Evolutionary conservation across 2,113 vertebrate species (phyloP), one percentile per base, ranked within the genome.

Genomic region (Raphicerus campestris): DNA sequence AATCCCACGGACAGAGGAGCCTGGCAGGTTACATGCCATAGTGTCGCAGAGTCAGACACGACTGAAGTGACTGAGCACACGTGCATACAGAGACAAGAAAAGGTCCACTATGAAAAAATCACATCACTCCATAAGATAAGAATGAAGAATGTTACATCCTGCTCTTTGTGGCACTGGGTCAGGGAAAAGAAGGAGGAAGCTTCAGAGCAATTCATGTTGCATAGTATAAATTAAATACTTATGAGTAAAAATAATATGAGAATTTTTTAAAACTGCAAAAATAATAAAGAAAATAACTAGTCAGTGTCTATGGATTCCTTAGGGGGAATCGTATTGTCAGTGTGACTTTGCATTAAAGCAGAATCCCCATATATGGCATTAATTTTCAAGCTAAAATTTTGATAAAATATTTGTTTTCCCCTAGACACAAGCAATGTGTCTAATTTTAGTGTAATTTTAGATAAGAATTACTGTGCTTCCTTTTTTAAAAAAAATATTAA

Each of bases 371-470:
- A 91, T 30, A 4, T 10, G 10, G 22, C 30, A 58, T 93, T 80
- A 77, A 91, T 51, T 96, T 73, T 26, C 49, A 58, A 75, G 20
- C 87, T 91, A 97, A 55, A 83, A 26, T 55, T 55, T 83, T 55
- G 77, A 86, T 89, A 80, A 90, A 93, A 87, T 19, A 45, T 58
- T 91, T 91, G 28, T 63, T 84, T 91, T 10, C 7, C 24, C 20
- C 10, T 70, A 39, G 49, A 84, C 51, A 42, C 30, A 94, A 77
- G 24, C 77, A 35, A 22, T 83, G n/a, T 55, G 80, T 82, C 80
- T 55, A 55, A 30, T 60, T 93, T 94, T 66, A 49, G 51, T 93
- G 35, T 81, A 89, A 92, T 86, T 96, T 94, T 63, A 89, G 42
- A 42, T 84, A 85, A 89, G 73, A 95, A 6, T 94, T 75, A 7